phyloP scores from a whole-genome alignment of 2,113 vertebrate species.

The Macrotus californicus region DNA sequence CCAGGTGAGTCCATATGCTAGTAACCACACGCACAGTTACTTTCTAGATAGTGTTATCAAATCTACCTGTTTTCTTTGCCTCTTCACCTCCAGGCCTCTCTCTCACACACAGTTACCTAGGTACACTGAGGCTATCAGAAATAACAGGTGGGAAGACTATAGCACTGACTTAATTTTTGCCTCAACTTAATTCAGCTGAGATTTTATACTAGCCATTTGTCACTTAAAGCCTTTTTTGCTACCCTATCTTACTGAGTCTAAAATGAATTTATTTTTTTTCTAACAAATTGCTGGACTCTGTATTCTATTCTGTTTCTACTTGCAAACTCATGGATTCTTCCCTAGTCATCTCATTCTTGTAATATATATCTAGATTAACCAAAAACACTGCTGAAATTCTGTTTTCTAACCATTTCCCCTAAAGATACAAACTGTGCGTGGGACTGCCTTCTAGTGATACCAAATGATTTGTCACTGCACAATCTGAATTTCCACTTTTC shows the following conservation, averaged over 20 bases:
- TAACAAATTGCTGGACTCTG: not conserved
- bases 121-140: not conserved
- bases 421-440: not conserved
- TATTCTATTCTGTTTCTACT: not conserved
- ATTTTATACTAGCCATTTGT: not conserved
- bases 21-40: not conserved
- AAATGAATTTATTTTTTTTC: not conserved
- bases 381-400: not conserved
- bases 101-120: not conserved
- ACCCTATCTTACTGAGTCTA: not conserved
- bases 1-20: not conserved
- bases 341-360: not conserved
- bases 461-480: not conserved
- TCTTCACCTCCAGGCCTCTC: not conserved
- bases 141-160: not conserved
- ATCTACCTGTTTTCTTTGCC: not conserved
- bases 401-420: not conserved
- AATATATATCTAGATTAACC: not conserved
- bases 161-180: not conserved
- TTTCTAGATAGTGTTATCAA: not conserved
- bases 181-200: not conserved
- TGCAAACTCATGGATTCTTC: not conserved
- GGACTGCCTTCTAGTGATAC: not conserved
- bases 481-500: not conserved
- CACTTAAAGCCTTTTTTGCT: not conserved